Base-by-base conservation (phyloP, 2,113 vertebrate species). In the Indri indri region DNA sequence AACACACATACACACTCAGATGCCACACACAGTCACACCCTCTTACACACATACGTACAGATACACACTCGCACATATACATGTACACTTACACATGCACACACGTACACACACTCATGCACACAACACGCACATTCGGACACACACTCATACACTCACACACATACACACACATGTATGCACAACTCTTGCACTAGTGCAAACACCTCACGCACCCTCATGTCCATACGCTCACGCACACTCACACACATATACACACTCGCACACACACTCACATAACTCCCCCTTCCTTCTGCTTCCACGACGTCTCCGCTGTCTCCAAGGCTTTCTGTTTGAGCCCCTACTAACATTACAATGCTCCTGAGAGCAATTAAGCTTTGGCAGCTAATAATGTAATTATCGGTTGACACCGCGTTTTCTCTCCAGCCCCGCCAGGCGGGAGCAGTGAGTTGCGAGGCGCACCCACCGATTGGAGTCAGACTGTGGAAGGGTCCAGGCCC, bases 331-430 rank as follows among this genome's bases (percentile, higher is more conserved):
- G 45, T 27, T 88, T 45, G 40, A 65, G 68, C n/a, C 25, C 34
- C 66, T 54, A 14, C 40, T 83, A 90, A 84, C 86, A 95, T 68
- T 40, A 73, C 90, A 96, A 95, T 42, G 68, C 93, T 94, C 74
- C 91, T 32, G 65, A 61, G 68, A 83, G 54, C 74, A 73, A 63
- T 90, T 82, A 79, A 47, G 61, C 91, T 74, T 82, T 79, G 47
- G 88, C 47, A 82, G 91, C 61, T 95, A 79, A 68, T 79, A 77
- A 86, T 68, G 82, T 88, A 89, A 91, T 77, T 87, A 84, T 40
- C 54, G 66, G 68, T 13, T 47, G 87, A 77, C 22, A 47, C 4
- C 23, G 0, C 22, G 23, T 86, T 81, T 85, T 73, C 65, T 68
- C 87, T 22, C 27, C 17, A 2, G 57, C 13, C 25, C 76, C 1